Percentiles rank a stretch among this genome's conserved stretches.
Evolutionary conservation across 2,888 invertebrate species (phyloP).

Genomic region (Sthenelais limicola): DNA sequence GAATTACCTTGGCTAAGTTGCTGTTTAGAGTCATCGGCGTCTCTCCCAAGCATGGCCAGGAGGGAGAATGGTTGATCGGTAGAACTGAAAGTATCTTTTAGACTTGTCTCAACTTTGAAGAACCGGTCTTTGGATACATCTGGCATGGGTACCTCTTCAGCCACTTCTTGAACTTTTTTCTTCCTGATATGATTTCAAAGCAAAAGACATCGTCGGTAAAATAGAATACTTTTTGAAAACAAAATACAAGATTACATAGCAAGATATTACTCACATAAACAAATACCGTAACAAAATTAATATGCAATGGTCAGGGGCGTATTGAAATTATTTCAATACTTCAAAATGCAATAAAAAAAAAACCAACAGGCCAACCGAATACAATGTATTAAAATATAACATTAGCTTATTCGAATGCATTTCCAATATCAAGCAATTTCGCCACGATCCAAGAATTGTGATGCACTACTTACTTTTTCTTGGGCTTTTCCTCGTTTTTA

Average conservation of each 20-base stretch:
- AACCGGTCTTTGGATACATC: constrained; percentile 47
- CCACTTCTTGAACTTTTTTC: neutral
- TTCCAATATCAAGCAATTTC: too few relatives aligned
- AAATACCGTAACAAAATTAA: too few relatives aligned
- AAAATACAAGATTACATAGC: neutral
- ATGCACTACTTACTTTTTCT: constrained; percentile 32
- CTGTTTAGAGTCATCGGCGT: neutral
- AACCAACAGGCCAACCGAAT: too few relatives aligned
- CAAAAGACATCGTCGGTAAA: neutral
- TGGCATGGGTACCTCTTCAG: constrained; percentile 37
- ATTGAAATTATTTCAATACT: too few relatives aligned
- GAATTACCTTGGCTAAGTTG: too few relatives aligned
- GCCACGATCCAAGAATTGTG: neutral
- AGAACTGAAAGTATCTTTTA: constrained; percentile 42
- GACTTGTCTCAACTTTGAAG: constrained; percentile 43
- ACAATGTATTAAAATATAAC: too few relatives aligned
- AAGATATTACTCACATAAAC: neutral
- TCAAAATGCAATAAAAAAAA: too few relatives aligned
- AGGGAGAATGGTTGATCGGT: constrained; percentile 31
- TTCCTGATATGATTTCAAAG: constrained; percentile 9
- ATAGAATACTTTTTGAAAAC: neutral
- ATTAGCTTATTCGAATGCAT: too few relatives aligned
- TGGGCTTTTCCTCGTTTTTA: constrained; percentile 40
- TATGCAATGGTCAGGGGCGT: too few relatives aligned
- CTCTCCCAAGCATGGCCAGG: constrained; percentile 33